Percentiles rank a stretch among this genome's conserved stretches.
These are phyloP conservation scores for Cinclus mexicanus DNA, from an alignment of 2,113 vertebrate species.

Conservation along the genomic window DNA sequence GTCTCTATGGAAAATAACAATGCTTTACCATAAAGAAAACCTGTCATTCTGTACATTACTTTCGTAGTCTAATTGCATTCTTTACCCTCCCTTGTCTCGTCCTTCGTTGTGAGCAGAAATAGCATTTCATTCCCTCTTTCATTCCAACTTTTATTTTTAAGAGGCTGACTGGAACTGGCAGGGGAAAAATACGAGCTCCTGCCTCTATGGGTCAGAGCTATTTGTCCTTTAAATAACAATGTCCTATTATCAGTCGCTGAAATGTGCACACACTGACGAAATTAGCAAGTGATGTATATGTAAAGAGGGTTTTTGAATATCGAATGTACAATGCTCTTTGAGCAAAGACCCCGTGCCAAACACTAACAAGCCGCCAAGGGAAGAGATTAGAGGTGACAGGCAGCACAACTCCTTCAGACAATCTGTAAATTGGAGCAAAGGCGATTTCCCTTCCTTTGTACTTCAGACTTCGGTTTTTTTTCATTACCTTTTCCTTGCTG, in stretches of 20 bases:
- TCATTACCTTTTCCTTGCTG: neutral
- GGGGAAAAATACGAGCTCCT: neutral
- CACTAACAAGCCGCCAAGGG: slow-evolving; percentile 96
- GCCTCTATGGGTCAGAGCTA: slow-evolving; percentile 76
- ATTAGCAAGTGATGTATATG: slow-evolving; percentile 92
- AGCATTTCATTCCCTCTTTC: neutral
- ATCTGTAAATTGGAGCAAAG: slow-evolving; percentile 77
- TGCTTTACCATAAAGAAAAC: slow-evolving; percentile 23
- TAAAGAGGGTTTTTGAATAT: slow-evolving; percentile 83
- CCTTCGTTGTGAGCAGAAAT: slow-evolving; percentile 17
- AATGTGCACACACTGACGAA: slow-evolving; percentile 81
- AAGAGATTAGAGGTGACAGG: slow-evolving; percentile 87
- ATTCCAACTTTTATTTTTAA: slow-evolving; percentile 33
- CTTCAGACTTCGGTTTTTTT: slow-evolving; percentile 12
- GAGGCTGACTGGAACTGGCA: neutral
- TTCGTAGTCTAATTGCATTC: slow-evolving; percentile 26
- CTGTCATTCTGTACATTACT: slow-evolving; percentile 17
- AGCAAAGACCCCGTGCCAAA: slow-evolving; percentile 79
- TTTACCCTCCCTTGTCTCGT: neutral
- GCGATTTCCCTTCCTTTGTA: slow-evolving; percentile 66
- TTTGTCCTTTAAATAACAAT: slow-evolving; percentile 72
- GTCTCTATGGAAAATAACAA: slow-evolving; percentile 18
- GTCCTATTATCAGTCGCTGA: slow-evolving; percentile 70
- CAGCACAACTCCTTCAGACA: slow-evolving; percentile 74
- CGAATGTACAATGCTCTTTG: slow-evolving; percentile 85